Base-by-base conservation (phyloP, 2,797 vertebrate species). In the Heterohyrax brucei region DNA sequence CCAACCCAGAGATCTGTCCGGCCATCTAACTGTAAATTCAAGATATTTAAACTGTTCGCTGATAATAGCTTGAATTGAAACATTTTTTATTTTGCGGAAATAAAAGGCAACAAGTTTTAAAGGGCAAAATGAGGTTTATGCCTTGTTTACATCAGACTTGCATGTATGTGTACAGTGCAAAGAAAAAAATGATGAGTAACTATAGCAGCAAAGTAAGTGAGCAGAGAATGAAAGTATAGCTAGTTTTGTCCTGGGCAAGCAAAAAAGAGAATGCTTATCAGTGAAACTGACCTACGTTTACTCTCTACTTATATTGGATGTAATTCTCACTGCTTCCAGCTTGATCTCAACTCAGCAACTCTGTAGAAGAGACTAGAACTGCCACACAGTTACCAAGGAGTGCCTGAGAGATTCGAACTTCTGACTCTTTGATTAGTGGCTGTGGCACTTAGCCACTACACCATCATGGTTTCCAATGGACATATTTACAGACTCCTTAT, bases 11-110 rank as follows among this genome's bases (percentile, higher is more conserved):
- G 93, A 94, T 97, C 90, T 89, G 78, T 97, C 94, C 96, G 81
- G 3, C 72, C 5, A 92, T 86, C 59, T 91, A 96, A 97, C 96
- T 94, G 44, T 81, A 89, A 97, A 97, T 97, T 94, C 87, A 95
- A 95, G 68, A 95, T 87, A 48, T 28, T 77, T 96, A 84, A 93
- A 95, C 24, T 94, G 13, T 62, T 73, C 94, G 95, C 76, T 94
- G 89, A 81, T 76, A 33, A 78, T 93, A 62, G 6, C 4, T 88
- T 96, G 81, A 81, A 84, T 90, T 92, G 88, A 96, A 96, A 5
- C 10, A 46, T 22, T 95, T 90, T 92, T 70, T 80, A 53, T 21
- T 95, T 87, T 24, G 61, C 39, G 77, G 33, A 97, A 98, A 56
- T 33, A 0, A 0, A 95, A 72, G 39, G 95, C 80, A 96, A 72